phyloP scores from a whole-genome alignment of 1,140 invertebrate genomes.

The Drosophila littoralis region DNA sequence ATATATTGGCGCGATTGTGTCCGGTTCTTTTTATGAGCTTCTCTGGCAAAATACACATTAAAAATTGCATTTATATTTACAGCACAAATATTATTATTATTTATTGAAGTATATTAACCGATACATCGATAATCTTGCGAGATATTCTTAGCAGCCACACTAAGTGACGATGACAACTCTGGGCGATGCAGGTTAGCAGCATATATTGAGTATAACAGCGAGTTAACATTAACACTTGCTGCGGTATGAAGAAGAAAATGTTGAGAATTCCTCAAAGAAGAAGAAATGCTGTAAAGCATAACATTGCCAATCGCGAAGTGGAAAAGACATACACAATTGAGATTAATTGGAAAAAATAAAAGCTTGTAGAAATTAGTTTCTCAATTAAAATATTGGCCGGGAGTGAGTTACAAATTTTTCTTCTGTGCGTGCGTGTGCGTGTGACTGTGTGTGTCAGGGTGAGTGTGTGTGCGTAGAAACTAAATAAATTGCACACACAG shows the following conservation, averaged over 20 bases:
- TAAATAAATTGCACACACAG: conserved; percentile 56
- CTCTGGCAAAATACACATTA: background rate
- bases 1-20: conserved; percentile 13
- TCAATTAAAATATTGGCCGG: conserved; percentile 14
- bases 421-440: conserved; percentile 20
- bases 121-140: background rate
- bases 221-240: conserved; percentile 21
- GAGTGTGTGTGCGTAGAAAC: conserved; percentile 49
- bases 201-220: conserved; percentile 23
- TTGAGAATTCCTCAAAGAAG: conserved; percentile 33
- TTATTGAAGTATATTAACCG: background rate
- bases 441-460: conserved; percentile 57
- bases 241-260: conserved; percentile 28
- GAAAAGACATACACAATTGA: conserved; percentile 54
- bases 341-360: conserved; percentile 34
- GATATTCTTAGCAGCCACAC: too few species aligned
- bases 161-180: background rate
- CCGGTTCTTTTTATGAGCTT: too few species aligned
- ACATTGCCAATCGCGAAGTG: conserved; percentile 65
- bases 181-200: background rate
- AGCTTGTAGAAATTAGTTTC: conserved; percentile 23
- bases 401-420: conserved; percentile 27
- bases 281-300: conserved; percentile 34
- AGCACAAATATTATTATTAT: background rate
- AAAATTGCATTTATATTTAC: background rate